These are phyloP conservation scores for Lordiphosa clarofinis DNA, from an alignment of 1,140 invertebrate genomes.

Conservation along the genomic window DNA sequence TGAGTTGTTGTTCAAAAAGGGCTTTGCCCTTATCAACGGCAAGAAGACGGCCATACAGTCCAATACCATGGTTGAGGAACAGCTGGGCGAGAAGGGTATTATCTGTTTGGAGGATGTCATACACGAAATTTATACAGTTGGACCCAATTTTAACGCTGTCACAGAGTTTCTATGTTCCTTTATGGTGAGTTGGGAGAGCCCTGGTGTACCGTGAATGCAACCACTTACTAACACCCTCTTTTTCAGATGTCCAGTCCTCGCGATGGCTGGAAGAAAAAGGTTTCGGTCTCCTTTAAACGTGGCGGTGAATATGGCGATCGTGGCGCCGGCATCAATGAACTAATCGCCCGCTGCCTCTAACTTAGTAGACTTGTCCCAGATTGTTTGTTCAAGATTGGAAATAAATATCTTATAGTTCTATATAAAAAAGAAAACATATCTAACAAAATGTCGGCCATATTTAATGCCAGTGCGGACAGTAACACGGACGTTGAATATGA, in stretches of 20 bases:
- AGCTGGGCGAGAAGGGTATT: slow-evolving; percentile 67
- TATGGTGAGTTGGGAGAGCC: slow-evolving; percentile 25
- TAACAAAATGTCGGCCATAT: too few species aligned
- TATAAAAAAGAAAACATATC: too few species aligned
- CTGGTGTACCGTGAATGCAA: too few species aligned
- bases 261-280: slow-evolving; percentile 76
- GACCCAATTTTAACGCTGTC: slow-evolving; percentile 66
- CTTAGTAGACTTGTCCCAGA: slow-evolving; percentile 41
- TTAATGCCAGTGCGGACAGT: too few species aligned
- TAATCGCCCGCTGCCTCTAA: slow-evolving; percentile 70
- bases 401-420: slow-evolving; percentile 34
- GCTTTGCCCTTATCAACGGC: slow-evolving; percentile 62
- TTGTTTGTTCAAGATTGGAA: slow-evolving; percentile 20
- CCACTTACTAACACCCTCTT: not conserved
- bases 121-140: slow-evolving; percentile 78
- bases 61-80: slow-evolving; percentile 71
- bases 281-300: slow-evolving; percentile 64
- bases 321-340: slow-evolving; percentile 63
- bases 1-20: slow-evolving; percentile 77
- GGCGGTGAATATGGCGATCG: slow-evolving; percentile 78
- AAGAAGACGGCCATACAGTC: slow-evolving; percentile 77
- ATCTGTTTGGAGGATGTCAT: slow-evolving; percentile 79
- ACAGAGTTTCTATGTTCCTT: slow-evolving; percentile 64
- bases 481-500: too few species aligned
- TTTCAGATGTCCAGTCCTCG: slow-evolving; percentile 67